Percentiles rank a stretch among this genome's conserved stretches.
Conservation (phyloP, 2,797 vertebrate species). For the Alectoris magna region DNA sequence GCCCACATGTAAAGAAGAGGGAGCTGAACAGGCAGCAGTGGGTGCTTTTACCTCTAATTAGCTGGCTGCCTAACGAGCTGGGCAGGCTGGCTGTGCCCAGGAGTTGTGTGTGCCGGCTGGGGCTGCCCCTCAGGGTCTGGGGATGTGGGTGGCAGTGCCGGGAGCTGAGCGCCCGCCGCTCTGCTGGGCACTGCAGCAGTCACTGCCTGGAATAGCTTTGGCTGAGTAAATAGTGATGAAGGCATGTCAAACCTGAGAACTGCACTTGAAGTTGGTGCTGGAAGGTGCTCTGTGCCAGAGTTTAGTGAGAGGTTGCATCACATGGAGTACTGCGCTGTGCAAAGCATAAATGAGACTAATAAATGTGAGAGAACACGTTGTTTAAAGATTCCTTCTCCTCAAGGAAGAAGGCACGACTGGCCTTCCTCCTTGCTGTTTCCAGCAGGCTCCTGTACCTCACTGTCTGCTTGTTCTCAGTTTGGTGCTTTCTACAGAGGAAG, state of each 20-base stretch:
- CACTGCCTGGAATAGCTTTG: background rate
- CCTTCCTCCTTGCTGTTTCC: background rate
- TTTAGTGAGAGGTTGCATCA: background rate
- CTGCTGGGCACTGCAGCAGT: background rate
- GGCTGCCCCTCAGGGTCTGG: background rate
- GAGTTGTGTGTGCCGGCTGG: background rate
- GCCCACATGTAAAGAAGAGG: background rate
- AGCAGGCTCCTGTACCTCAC: accelerated
- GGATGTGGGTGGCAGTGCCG: background rate
- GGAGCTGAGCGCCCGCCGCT: background rate
- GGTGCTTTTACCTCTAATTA: background rate
- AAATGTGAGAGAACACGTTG: too few relatives aligned
- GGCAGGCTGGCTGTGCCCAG: background rate
- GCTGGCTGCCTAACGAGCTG: background rate
- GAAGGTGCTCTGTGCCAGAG: background rate
- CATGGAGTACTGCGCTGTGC: background rate
- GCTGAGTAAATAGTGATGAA: background rate
- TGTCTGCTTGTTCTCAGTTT: background rate
- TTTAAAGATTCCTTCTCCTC: background rate
- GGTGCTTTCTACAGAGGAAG: background rate
- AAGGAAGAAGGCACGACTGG: accelerated
- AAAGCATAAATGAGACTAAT: background rate
- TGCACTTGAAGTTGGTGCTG: background rate
- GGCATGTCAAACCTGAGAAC: background rate
- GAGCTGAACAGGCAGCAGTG: background rate